Base-by-base conservation (phyloP, 2,888 invertebrate species). In the Fragum sueziense region DNA sequence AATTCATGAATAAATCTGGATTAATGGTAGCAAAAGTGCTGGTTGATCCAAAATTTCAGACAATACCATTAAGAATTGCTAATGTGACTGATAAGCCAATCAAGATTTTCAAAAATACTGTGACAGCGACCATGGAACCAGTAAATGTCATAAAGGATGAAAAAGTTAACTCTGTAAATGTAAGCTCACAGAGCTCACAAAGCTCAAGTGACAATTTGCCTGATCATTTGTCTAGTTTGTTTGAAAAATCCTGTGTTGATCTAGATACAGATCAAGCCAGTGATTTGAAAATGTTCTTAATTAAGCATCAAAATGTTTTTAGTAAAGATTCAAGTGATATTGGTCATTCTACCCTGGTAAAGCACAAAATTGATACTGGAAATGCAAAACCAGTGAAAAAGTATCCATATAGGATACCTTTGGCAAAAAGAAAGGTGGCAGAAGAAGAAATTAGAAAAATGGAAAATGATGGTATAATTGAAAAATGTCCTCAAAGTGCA, bases 361-460 rank as follows among this genome's bases (percentile, higher is more conserved):
- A 75, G 61, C 79, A 79, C 62, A 37, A 54, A 17, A 79, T 79
- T 61, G 69, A 81, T 59, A 78, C 75, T 14, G 75, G 77, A n/a
- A 61, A 77, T 31, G 51, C 51, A 27, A 52, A 47, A 57, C 74
- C 80, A 14, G 37, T 80, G 17, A 70, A 74, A 73, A 74, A 70
- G 54, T 65, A 31, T 41, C 72, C 78, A 9, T 68, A 75, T 22
- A 34, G 78, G 37, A 75, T 78, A 6, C 78, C 78, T 4, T 27
- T 78, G 9, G 67, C 73, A 11, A 78, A 78, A 67, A 52, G 75
- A 25, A 37, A 72, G 25, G 72, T 75, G 47, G 75, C 75, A 25
- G 70, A 75, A 57, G 57, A 59, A 41, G 81, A 82, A 73, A 78
- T 85, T 29, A 47, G 75, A 33, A 57, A 80, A 41, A 76, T 80